Base-by-base conservation (phyloP, 2,888 invertebrate genomes). In the Melanophora roralis region DNA sequence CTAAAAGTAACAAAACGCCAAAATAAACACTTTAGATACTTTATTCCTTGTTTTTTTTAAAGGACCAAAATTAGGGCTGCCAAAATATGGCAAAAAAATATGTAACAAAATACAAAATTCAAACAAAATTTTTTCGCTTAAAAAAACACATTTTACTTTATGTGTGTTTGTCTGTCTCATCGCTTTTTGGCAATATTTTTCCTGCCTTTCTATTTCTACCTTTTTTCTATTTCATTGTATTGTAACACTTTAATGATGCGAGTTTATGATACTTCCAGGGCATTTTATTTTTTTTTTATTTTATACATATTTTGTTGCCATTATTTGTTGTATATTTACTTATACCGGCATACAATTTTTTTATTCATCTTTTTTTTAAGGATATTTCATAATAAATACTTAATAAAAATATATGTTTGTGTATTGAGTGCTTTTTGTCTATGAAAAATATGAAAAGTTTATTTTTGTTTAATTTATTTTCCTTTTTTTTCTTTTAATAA, bases 231-330 rank as follows among this genome's bases (percentile, higher is more conserved):
- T 60, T 68, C 51, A 51, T 72, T 62, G 55, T 76, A 73, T 80
- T 80, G 75, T 73, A 76, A 76, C 80, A 76, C 76, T 72, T 80
- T 76, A 80, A 80, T 76, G 80, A 74, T 76, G 80, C 65, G 64
- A 80, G 72, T 80, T 80, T 80, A 80, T 76, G 55, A 80, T 68
- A 72, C 80, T 80, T 80, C 75, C 57, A 80, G 72, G 72, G 72
- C 67, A 75, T 76, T 40, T 38, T 45, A 40, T 36, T 45, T 47
- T 69, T 57, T 53, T 27, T 47, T 11, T 43, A 47, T 49, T 72
- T 62, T 62, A 36, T 62, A 43, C 14, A 45, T 62, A 53, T 43
- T n/a, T n/a, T 72, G 43, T 55, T 62, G 43, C 16, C 7, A 34
- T 8, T 23, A 59, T 49, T 43, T 45, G 5, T 8, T 36, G 5